Evolutionary conservation across 2,888 invertebrate genomes (phyloP).

Genomic region (Philereme transversata): DNA sequence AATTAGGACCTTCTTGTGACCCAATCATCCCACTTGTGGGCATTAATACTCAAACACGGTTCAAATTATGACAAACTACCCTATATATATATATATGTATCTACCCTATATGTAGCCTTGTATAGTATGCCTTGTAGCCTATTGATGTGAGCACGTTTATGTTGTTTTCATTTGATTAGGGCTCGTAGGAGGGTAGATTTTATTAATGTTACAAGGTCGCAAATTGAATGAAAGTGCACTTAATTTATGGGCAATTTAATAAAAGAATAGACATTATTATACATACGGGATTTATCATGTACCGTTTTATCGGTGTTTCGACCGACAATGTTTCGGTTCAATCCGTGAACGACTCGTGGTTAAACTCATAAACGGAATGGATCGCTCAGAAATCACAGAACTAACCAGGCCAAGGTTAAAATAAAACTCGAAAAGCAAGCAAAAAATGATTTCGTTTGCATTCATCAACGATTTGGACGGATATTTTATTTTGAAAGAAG

Average conservation of each 20-base stretch:
- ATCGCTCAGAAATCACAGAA: constrained; percentile 30
- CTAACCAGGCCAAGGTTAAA: constrained; percentile 7
- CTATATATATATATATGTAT: no score
- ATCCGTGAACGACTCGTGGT: no score
- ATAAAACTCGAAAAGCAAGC: constrained; percentile 35
- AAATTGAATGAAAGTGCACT: constrained; percentile 23
- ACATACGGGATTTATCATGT: no score
- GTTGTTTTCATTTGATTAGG: constrained; percentile 40
- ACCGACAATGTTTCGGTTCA: no score
- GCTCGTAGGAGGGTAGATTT: constrained; percentile 23
- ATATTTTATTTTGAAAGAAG: constrained; percentile 44
- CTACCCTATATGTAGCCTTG: no score
- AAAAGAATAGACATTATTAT: constrained; percentile 1
- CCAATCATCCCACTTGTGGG: constrained; percentile 27
- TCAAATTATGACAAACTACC: constrained; percentile 20
- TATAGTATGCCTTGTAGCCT: constrained; percentile 29
- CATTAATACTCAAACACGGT: constrained; percentile 28
- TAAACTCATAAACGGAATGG: constrained; percentile 6
- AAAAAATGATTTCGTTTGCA: constrained; percentile 39
- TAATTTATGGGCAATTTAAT: constrained; percentile 21
- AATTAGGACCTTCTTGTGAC: constrained; percentile 15
- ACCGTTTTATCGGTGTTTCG: no score
- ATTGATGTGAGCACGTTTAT: constrained; percentile 37
- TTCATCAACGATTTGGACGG: constrained; percentile 50
- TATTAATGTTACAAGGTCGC: constrained; percentile 23